Evolutionary conservation across 2,797 vertebrate genomes (phyloP), one percentile per base, ranked within the genome.

Genomic region (Selene dorsalis): DNA sequence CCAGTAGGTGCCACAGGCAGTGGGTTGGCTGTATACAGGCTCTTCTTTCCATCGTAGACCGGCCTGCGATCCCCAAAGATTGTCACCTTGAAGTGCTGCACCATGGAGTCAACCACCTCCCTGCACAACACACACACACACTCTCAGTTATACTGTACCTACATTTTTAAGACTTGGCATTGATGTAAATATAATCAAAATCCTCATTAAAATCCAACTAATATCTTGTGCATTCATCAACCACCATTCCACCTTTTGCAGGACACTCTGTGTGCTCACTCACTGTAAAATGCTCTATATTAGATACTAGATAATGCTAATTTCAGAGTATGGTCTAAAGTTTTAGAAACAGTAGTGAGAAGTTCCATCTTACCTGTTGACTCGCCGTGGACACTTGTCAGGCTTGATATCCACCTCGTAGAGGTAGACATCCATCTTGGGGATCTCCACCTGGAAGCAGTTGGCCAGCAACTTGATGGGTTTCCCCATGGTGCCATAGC

Each of bases 401-500:
- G 98, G 98, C 94, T 97, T 98, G 95, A 99, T 99, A 91, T 98
- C 98, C 90, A 99, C 97, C 93, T 99, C 98, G 93, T 99, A 99
- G 88, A 99, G 97, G 96, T 99, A 99, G 94, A 99, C 98, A 80
- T 99, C 98, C 93, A 99, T 99, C 95, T 99, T 99, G 96, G 98
- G 98, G 93, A 99, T 99, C 94, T 99, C 98, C 95, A 99, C 98
- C 96, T 99, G 97, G 95, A 99, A 99, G 95, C 98, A 99, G 95
- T 99, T 99, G 95, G 98, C 98, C 96, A 99, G 94, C 91, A 99
- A 94, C 94, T 99, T 98, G 96, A 99, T 99, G 91, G 97, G 97
- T 87, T 99, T 99, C 89, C 98, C 98, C 96, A 99, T 97, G 93
- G 98, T 98, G 96, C 98, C 98, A 98, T 97, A 99, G 94, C 98